Evolutionary conservation across 2,888 invertebrate genomes (phyloP), one percentile per base, ranked within the genome.

Genomic region (Philaethria dido): DNA sequence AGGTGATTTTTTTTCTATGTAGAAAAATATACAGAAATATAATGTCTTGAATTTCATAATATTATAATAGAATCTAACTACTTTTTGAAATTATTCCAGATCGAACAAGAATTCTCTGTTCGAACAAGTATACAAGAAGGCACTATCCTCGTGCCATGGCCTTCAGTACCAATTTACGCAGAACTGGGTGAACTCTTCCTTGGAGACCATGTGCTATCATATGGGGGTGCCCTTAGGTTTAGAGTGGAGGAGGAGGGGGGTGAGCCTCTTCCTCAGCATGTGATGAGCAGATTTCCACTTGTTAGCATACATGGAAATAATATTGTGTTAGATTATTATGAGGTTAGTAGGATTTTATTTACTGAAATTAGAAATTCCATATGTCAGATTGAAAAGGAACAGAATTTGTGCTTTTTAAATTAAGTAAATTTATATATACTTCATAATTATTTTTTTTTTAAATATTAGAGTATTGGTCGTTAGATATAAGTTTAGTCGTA

Each of bases 201-300:
- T 14, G 98, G 98, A 0, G 99, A 99, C 87, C 93, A 96, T 83
- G 95, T 97, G 16, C 94, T 96, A 70, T 98, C 98, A 22, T 99
- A 99, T 86, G 98, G 98, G 29, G 99, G 99, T 4, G 95, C 95
- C 72, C 88, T 99, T 57, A 93, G 96, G 72, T 98, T 98, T 83
- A 93, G 94, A 0, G 94, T 96, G 0, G 94, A 96, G 62, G 95
- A 95, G 71, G 95, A 95, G 52, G 93, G 93, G 0, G 93, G 94
- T 0, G 93, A 93, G 42, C 90, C 94, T 20, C 93, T 94, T 39
- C 85, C 92, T 0, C 86, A 88, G 4, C 92, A 95, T 2, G 85
- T 95, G 1, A 80, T 95, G 45, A 87, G 93, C 2, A 93, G 94
- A 64, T 96, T 95, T 84, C 98, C 98, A 0, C 87, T 98, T 16